A percentile compares a stretch with the other conserved stretches of the same genome.
These are phyloP conservation scores for Drosophila mayaguana DNA, from an alignment of 2,888 invertebrate genomes.

Conservation along the genomic window DNA sequence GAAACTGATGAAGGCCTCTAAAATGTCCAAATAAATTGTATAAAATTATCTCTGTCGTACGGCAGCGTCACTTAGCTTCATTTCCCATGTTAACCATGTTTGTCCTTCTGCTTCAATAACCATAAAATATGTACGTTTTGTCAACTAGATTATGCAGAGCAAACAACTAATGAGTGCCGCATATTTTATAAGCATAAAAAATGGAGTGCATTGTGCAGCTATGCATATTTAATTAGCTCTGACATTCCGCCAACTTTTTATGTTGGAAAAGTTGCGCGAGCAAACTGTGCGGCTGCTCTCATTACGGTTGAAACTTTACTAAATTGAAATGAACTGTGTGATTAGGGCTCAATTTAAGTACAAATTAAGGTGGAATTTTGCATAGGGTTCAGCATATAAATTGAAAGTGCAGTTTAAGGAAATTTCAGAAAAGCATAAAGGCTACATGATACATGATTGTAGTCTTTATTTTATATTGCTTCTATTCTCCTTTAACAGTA, in stretches of 20 bases:
- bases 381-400: neutral
- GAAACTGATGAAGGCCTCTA: conserved; percentile 10
- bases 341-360: neutral
- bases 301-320: conserved; percentile 1
- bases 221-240: conserved; percentile 59
- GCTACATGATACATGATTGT: neutral
- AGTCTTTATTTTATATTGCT: no score
- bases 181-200: conserved; percentile 31
- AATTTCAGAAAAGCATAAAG: neutral
- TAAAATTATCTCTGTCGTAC: conserved; percentile 45
- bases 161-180: conserved; percentile 33
- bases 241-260: conserved; percentile 31
- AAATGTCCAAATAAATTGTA: conserved; percentile 29
- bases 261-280: conserved; percentile 26
- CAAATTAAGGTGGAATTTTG: neutral
- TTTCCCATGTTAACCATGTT: conserved; percentile 21
- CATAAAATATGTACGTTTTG: conserved; percentile 10
- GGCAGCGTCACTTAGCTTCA: conserved; percentile 31
- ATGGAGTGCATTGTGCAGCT: conserved; percentile 30
- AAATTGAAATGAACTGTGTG: neutral
- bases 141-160: conserved; percentile 10
- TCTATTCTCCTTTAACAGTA: no score
- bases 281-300: neutral
- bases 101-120: neutral
- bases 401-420: neutral